Conservation (phyloP, 2,797 vertebrate genomes). For the Acrocephalus scirpaceus region DNA sequence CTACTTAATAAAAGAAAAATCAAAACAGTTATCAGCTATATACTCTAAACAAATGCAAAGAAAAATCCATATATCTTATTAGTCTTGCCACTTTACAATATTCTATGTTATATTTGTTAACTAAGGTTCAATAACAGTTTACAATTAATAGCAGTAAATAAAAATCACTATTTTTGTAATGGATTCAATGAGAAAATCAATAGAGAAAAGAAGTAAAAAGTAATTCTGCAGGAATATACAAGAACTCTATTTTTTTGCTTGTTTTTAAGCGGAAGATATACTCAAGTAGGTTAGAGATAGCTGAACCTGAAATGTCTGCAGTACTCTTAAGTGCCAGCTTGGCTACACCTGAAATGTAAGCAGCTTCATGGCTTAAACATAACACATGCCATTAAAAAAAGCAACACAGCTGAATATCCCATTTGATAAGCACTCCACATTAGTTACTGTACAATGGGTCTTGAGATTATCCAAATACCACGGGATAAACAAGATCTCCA, state of each 20-base stretch:
- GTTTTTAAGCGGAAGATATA: neutral
- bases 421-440: neutral
- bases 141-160: neutral
- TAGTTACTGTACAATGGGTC: neutral
- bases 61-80: neutral
- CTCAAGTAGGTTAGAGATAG: neutral
- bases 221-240: neutral
- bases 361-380: neutral
- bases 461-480: neutral
- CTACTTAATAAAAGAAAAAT: neutral
- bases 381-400: neutral
- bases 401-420: neutral
- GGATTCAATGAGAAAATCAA: neutral
- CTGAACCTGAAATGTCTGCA: neutral
- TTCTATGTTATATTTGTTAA: neutral
- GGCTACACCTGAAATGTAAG: neutral
- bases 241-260: neutral
- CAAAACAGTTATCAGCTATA: neutral
- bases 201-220: neutral
- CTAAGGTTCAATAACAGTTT: neutral
- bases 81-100: neutral
- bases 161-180: neutral
- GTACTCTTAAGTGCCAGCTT: neutral
- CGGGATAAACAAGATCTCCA: neutral
- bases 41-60: neutral